phyloP scores from a whole-genome alignment of 1,140 invertebrate genomes.

The Caenorhabditis inopinata region DNA sequence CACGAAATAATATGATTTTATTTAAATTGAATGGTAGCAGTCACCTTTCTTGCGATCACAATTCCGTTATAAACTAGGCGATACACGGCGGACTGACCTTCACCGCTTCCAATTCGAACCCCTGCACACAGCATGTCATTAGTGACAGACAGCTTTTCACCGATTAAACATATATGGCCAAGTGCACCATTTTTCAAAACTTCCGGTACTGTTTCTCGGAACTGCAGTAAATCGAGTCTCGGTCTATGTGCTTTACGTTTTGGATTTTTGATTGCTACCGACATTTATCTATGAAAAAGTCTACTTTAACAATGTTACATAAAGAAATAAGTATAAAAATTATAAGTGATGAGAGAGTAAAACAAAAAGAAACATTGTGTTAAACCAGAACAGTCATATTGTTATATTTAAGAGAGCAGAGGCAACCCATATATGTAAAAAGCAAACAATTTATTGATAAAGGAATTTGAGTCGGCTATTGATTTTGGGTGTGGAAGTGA shows the following conservation, averaged over 20 bases:
- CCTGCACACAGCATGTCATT: background rate
- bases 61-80: background rate
- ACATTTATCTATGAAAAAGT: too few relatives aligned
- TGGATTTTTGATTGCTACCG: too few relatives aligned
- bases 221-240: background rate
- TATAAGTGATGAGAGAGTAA: too few relatives aligned
- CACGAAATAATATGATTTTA: too few relatives aligned
- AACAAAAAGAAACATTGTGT: background rate
- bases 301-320: too few relatives aligned
- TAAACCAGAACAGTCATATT: too few relatives aligned
- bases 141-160: background rate
- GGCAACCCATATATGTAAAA: background rate
- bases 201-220: background rate
- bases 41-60: conserved; percentile 7
- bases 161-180: background rate
- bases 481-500: too few relatives aligned
- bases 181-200: background rate
- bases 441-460: conserved; percentile 1
- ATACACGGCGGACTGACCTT: background rate
- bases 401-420: too few relatives aligned
- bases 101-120: background rate
- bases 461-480: too few relatives aligned
- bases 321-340: too few relatives aligned
- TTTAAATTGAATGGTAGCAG: too few relatives aligned
- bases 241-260: background rate